Evolutionary conservation across 1,140 invertebrate species (phyloP).

Genomic region (Lepidotrigona ventralis): DNA sequence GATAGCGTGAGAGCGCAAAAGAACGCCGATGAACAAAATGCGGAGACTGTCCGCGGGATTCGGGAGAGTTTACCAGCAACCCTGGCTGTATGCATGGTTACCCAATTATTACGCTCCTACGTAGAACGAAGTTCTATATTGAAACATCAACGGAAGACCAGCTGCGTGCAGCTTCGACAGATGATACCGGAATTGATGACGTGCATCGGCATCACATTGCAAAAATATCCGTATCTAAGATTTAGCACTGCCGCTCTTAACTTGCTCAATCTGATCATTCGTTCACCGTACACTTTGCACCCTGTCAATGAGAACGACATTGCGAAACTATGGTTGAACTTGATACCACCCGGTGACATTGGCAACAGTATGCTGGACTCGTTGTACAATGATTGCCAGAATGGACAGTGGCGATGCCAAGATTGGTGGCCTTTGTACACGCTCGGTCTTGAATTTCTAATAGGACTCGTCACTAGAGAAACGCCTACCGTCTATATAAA

Average conservation of each 20-base stretch:
- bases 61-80: conserved; percentile 72
- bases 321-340: conserved; percentile 72
- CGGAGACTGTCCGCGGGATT: conserved; percentile 50
- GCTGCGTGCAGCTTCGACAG: conserved; percentile 70
- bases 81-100: conserved; percentile 73
- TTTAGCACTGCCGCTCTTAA: conserved; percentile 74
- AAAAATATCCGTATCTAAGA: conserved; percentile 71
- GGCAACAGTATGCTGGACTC: conserved; percentile 74
- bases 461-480: conserved; percentile 70
- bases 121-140: conserved; percentile 53
- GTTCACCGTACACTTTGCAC: conserved; percentile 65
- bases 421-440: conserved; percentile 79
- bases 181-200: conserved; percentile 73
- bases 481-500: conserved; percentile 62
- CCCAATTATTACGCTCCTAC: conserved; percentile 70
- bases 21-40: conserved; percentile 35
- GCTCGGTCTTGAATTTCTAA: conserved; percentile 74
- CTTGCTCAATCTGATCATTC: conserved; percentile 69
- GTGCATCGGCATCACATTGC: conserved; percentile 72
- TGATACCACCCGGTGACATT: conserved; percentile 75
- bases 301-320: conserved; percentile 72
- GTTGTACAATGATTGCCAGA: conserved; percentile 72
- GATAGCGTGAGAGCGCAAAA: conserved; percentile 19
- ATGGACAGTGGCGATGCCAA: conserved; percentile 74
- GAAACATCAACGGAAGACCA: conserved; percentile 56